These are phyloP conservation scores for Cetonia aurata DNA, from an alignment of 2,888 invertebrate species.

Conservation along the genomic window DNA sequence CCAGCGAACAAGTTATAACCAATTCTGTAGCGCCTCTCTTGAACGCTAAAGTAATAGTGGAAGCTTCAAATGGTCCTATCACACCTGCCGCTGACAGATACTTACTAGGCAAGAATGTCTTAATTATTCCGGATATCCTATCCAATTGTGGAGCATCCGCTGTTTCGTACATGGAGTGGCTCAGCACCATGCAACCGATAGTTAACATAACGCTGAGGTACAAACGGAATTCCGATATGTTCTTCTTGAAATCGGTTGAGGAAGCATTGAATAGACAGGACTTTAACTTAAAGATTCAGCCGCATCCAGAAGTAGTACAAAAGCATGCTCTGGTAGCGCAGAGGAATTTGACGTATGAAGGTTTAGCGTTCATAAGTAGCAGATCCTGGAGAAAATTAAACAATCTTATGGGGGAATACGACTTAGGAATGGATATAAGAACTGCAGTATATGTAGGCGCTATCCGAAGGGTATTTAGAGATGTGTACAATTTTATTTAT, in stretches of 20 bases:
- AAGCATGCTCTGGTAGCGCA: neutral
- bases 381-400: slow-evolving; percentile 18
- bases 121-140: slow-evolving; percentile 85
- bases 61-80: slow-evolving; percentile 92
- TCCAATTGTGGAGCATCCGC: slow-evolving; percentile 88
- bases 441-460: slow-evolving; percentile 47
- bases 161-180: slow-evolving; percentile 92
- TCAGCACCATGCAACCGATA: slow-evolving; percentile 93
- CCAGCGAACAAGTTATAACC: slow-evolving; percentile 90
- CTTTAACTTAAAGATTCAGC: slow-evolving; percentile 29
- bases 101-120: slow-evolving; percentile 78
- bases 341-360: slow-evolving; percentile 12
- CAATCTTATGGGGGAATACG: slow-evolving; percentile 23
- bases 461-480: slow-evolving; percentile 43
- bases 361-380: slow-evolving; percentile 22
- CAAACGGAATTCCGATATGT: slow-evolving; percentile 86
- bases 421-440: slow-evolving; percentile 45
- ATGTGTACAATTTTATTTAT: slow-evolving; percentile 36
- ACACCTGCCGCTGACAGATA: slow-evolving; percentile 87
- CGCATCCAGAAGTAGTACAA: slow-evolving; percentile 16
- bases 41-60: slow-evolving; percentile 89
- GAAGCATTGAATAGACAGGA: slow-evolving; percentile 37
- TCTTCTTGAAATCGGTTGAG: slow-evolving; percentile 69
- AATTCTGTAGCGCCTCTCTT: slow-evolving; percentile 87
- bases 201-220: slow-evolving; percentile 86